Base-by-base conservation (phyloP, 2,113 vertebrate species). In the Macquaria australasica region DNA sequence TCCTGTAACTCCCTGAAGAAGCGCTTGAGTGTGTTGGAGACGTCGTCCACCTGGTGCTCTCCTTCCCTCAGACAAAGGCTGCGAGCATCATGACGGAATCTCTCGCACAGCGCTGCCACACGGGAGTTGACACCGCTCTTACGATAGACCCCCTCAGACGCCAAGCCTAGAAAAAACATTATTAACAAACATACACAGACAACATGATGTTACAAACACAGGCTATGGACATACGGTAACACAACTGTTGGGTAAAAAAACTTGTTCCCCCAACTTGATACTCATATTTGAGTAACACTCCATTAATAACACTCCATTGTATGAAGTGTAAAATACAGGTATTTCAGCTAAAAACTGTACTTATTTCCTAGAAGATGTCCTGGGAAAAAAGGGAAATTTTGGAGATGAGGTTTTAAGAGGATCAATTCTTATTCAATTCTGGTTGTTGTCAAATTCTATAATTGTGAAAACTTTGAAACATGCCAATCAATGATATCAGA, bases 71-170 rank as follows among this genome's bases (percentile, higher is more conserved):
- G 95, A 8, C 94, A 81, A 56, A 99, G 94, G 0, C 95, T 95
- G 34, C 98, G 96, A 0, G 98, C 98, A 0, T 99, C 97, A 1
- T 79, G 92, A 3, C 96, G 95, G 39, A 99, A 96, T 50, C 82
- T 79, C 71, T 99, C 97, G 68, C 97, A 95, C 76, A 98, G 93
- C 14, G 88, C 87, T 9, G 97, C 96, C 21, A 97, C 97, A 69
- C 97, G 98, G 0, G 98, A 99, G 53, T 97, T 99, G 93, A 98
- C 97, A 0, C 98, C 98, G 0, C 98, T 98, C 92, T 99, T 99
- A 51, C 98, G 97, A 91, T 99, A 99, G 91, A 99, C 98, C 6
- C 98, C 98, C 87, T 99, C 97, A 0, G 98, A 99, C 0, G 93
- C 97, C 89, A 99, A 84, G 12, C 98, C 98, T 99, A 82, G 4